Evolutionary conservation across 2,113 vertebrate genomes (phyloP).

Genomic region (Aspidoscelis tigris): DNA sequence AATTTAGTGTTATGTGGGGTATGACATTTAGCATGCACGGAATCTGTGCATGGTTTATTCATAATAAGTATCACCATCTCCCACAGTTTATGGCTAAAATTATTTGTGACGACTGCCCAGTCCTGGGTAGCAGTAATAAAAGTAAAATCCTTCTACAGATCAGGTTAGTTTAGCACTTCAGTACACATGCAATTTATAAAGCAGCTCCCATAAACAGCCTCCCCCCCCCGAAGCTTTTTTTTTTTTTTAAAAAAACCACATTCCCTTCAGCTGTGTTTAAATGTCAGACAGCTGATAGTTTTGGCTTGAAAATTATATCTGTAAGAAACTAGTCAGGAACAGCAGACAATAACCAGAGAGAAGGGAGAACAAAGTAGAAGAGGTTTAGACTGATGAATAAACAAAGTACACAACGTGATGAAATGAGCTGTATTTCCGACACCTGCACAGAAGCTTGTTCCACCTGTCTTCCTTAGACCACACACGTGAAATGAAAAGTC

Average conservation of each 20-base stretch:
- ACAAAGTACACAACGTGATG: neutral
- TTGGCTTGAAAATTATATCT: slow-evolving; percentile 24
- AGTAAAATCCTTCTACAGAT: slow-evolving; percentile 8
- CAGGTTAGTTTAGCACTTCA: neutral
- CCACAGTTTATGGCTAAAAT: neutral
- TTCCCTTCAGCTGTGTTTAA: slow-evolving; percentile 39
- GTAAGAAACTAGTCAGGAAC: neutral
- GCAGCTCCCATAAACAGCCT: accelerated
- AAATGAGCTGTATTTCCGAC: slow-evolving; percentile 4
- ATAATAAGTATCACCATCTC: slow-evolving; percentile 4
- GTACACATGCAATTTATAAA: neutral
- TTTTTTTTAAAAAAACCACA: slow-evolving; percentile 10
- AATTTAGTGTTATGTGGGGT: neutral
- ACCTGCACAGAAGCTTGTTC: neutral
- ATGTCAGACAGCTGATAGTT: slow-evolving; percentile 23
- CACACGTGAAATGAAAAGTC: slow-evolving; percentile 14
- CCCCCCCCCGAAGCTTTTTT: too few relatives aligned
- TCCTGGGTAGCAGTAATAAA: neutral
- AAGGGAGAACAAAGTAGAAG: neutral
- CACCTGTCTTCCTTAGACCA: slow-evolving; percentile 27
- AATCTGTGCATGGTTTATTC: neutral
- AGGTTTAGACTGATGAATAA: neutral
- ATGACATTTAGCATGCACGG: slow-evolving; percentile 4
- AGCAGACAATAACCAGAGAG: slow-evolving; percentile 3
- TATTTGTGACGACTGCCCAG: slow-evolving; percentile 6